A percentile compares a stretch with the other conserved stretches of the same genome.
Conservation (phyloP, 2,888 invertebrate genomes). For the Phytoseiulus persimilis region DNA sequence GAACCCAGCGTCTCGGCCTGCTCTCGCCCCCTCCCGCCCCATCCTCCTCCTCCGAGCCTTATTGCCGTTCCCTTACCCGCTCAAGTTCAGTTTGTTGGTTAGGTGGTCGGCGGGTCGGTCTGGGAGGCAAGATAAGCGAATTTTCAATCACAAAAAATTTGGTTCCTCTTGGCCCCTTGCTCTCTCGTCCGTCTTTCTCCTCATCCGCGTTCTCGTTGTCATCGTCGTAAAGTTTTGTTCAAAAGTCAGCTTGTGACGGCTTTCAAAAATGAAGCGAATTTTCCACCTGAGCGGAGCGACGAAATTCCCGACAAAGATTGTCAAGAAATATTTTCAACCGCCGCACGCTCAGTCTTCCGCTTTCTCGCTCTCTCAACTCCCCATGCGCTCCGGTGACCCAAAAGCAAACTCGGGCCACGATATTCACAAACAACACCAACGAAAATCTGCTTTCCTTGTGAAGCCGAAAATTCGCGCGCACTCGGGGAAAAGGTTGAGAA, state of each 20-base stretch:
- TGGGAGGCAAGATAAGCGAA: slow-evolving; percentile 29
- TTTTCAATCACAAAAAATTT: slow-evolving; percentile 31
- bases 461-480: too few species aligned
- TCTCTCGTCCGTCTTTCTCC: not conserved
- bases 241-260: not conserved
- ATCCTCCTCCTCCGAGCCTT: not conserved
- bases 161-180: not conserved
- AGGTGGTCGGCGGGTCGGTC: not conserved
- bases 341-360: not conserved
- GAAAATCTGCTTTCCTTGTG: too few species aligned
- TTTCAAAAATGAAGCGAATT: not conserved
- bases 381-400: not conserved
- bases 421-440: not conserved
- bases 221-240: not conserved
- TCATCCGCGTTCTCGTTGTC: not conserved
- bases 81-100: not conserved
- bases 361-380: not conserved
- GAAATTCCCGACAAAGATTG: not conserved
- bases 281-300: not conserved
- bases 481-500: too few species aligned
- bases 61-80: not conserved
- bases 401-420: not conserved
- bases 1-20: not conserved
- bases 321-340: not conserved
- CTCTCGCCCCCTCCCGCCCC: not conserved